Evolutionary conservation across 2,113 vertebrate species (phyloP).

Genomic region (Ageneiosus marmoratus): DNA sequence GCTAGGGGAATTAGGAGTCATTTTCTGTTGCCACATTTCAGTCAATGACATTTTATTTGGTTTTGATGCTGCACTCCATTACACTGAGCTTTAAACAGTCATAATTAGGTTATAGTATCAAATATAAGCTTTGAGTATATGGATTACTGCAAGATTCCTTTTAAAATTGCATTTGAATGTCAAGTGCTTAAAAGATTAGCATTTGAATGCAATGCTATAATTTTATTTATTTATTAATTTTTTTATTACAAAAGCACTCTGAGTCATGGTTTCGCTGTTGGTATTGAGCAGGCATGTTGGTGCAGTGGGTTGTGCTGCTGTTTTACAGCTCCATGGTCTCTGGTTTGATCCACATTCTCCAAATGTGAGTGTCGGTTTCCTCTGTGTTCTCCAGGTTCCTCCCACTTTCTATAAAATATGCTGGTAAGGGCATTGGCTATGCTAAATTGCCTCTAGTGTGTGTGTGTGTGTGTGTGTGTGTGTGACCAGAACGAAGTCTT

Average conservation of each 20-base stretch:
- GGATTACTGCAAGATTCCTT: neutral
- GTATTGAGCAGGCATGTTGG: neutral
- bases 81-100: no score
- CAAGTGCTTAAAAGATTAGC: conserved; percentile 8
- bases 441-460: neutral
- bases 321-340: neutral
- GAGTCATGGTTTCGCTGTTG: neutral
- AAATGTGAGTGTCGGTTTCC: no score
- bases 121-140: neutral
- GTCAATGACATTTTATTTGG: neutral
- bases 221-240: no score
- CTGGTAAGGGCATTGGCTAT: neutral
- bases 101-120: neutral
- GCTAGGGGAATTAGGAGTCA: neutral
- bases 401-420: neutral
- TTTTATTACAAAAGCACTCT: neutral
- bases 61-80: neutral
- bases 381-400: neutral
- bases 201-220: neutral
- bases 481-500: neutral
- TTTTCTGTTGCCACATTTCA: neutral
- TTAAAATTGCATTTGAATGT: conserved; percentile 5
- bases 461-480: neutral
- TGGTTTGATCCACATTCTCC: neutral
- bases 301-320: neutral